Base-by-base conservation (phyloP, 53 echinoderm and acorn worm species). In the Luidia sarsii region DNA sequence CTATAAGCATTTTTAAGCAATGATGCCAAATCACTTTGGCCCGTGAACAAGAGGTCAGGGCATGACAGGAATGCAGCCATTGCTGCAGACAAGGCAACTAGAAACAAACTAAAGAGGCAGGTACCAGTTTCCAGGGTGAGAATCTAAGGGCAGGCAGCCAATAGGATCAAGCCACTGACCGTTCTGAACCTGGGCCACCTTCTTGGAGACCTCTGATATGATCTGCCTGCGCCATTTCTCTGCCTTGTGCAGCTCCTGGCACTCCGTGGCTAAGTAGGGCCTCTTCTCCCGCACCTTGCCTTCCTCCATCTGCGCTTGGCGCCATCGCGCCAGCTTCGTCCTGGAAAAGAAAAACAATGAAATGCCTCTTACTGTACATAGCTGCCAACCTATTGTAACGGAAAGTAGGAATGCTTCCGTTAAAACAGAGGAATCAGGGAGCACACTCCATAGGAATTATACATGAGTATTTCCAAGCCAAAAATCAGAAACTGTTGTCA, bases 141-240 rank as follows among this genome's bases (percentile, higher is more conserved):
- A n/a, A n/a, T n/a, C n/a, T n/a, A n/a, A n/a, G n/a, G n/a, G n/a
- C n/a, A n/a, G n/a, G n/a, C n/a, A n/a, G n/a, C n/a, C n/a, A n/a
- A n/a, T n/a, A n/a, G n/a, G n/a, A n/a, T n/a, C 25, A 22, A 56
- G 34, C 3, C 15, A 67, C 53, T 49, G 53, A 96, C 97, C 97
- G 80, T 96, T 96, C 49, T 96, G 97, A 52, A 96, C 93, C 65
- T 96, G 97, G 27, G 97, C 93, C 38, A 96, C 97, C 56, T 91
- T 96, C 67, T 93, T 77, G 30, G 97, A 96, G 22, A 93, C 86
- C 62, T 96, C 97, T n/a, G 90, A 90, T 39, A 96, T 91, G 46
- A 96, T 93, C 73, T 93, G 91, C 16, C 97, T 68, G 38, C 97
- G 88, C 97, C 97, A 96, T 59, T 90, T 96, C 81, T 96, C 97